These are phyloP conservation scores for Poecilia wingei DNA, from an alignment of 2,797 vertebrate species.

Conservation along the genomic window DNA sequence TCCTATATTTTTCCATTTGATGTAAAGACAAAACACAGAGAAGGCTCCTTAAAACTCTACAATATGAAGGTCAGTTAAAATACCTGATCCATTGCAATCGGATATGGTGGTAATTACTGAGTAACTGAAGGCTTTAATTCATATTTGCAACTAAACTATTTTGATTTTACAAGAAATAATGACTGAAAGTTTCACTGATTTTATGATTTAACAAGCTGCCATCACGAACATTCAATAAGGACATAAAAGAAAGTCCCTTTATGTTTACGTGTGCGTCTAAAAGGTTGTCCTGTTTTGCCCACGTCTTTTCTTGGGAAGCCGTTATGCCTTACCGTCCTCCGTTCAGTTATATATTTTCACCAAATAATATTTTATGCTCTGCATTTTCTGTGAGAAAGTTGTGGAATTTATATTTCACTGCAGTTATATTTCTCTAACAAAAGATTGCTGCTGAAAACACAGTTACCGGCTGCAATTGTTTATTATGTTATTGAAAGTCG, in stretches of 20 bases:
- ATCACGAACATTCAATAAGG: conserved; percentile 5
- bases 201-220: conserved; percentile 48
- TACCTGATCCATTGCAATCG: neutral
- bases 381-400: conserved; percentile 5
- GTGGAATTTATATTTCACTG: conserved; percentile 17
- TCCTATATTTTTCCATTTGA: neutral
- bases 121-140: conserved; percentile 38
- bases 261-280: neutral
- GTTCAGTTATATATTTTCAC: neutral
- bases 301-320: neutral
- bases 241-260: neutral
- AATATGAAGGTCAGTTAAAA: neutral
- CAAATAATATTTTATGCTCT: neutral
- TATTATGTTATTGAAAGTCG: conserved; percentile 30
- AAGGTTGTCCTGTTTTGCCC: neutral
- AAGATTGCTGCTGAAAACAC: conserved; percentile 21
- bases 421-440: conserved; percentile 31
- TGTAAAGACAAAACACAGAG: neutral
- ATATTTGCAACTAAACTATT: conserved; percentile 45
- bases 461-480: conserved; percentile 25
- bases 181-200: conserved; percentile 34
- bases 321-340: neutral
- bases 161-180: conserved; percentile 36
- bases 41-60: neutral
- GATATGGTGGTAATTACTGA: conserved; percentile 17